Percentiles rank a stretch among this genome's conserved stretches.
These are phyloP conservation scores for Ataeniobius toweri DNA, from an alignment of 2,797 vertebrate species.

Conservation along the genomic window DNA sequence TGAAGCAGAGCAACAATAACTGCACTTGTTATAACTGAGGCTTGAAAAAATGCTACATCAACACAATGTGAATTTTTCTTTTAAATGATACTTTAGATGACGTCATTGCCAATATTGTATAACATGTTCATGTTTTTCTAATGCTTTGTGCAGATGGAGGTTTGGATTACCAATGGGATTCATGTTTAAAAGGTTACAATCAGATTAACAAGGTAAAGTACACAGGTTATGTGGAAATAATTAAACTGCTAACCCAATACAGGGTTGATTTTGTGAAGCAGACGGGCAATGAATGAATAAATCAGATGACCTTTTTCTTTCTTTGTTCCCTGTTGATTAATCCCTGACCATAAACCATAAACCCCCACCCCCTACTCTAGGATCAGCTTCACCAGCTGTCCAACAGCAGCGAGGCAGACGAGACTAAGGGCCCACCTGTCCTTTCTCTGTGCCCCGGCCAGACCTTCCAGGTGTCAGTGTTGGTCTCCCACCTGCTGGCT, in stretches of 20 bases:
- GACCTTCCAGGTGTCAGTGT: slow-evolving; percentile 78
- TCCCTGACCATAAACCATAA: neutral
- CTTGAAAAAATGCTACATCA: neutral
- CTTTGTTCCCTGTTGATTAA: slow-evolving; percentile 39
- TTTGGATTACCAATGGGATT: slow-evolving; percentile 77
- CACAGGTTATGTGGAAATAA: neutral
- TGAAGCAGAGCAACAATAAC: neutral
- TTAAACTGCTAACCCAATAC: slow-evolving; percentile 15
- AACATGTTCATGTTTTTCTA: slow-evolving; percentile 20
- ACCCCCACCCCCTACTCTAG: slow-evolving; percentile 27
- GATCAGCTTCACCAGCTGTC: slow-evolving; percentile 60
- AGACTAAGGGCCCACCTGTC: slow-evolving; percentile 17
- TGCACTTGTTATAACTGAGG: neutral
- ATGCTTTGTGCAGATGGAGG: slow-evolving; percentile 70
- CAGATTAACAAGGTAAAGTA: slow-evolving; percentile 68
- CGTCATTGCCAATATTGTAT: neutral
- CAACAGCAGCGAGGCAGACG: slow-evolving; percentile 58
- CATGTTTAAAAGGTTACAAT: slow-evolving; percentile 75
- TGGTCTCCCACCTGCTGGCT: slow-evolving; percentile 75
- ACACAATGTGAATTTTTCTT: neutral
- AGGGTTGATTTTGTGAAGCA: slow-evolving; percentile 14
- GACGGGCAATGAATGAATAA: slow-evolving; percentile 35
- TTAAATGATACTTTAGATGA: neutral
- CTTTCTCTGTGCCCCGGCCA: slow-evolving; percentile 75
- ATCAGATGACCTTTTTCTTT: slow-evolving; percentile 34